A percentile compares a stretch with the other conserved stretches of the same genome.
These are phyloP conservation scores for Anadara kagoshimensis DNA, from an alignment of 1,140 invertebrate species.

Conservation along the genomic window DNA sequence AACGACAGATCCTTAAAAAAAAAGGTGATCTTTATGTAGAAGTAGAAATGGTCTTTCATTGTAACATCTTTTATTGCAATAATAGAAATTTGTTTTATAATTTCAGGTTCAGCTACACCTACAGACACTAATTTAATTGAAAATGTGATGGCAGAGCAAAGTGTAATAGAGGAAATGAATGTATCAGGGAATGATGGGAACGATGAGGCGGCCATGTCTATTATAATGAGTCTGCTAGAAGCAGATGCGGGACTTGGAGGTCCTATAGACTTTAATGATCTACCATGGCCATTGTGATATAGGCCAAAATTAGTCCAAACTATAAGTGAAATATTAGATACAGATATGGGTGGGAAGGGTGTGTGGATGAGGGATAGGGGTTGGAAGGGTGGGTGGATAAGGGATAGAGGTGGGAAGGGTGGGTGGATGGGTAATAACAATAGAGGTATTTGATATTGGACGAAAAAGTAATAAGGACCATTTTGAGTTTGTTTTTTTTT, in stretches of 20 bases:
- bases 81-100: not conserved
- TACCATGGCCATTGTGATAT: conserved; percentile 87
- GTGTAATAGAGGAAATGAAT: conserved; percentile 54
- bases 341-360: no score
- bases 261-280: conserved; percentile 89
- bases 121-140: conserved; percentile 49
- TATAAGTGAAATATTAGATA: no score
- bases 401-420: no score
- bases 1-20: no score
- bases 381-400: no score
- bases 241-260: conserved; percentile 85
- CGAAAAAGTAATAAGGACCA: no score
- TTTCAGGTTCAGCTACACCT: not conserved
- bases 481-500: no score
- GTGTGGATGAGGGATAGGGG: no score
- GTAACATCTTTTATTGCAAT: not conserved
- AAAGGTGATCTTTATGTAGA: no score
- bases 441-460: no score
- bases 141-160: conserved; percentile 63
- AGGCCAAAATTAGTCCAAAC: not conserved
- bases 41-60: no score
- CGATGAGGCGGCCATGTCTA: conserved; percentile 92
- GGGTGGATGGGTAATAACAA: no score
- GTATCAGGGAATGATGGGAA: conserved; percentile 80
- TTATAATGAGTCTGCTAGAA: conserved; percentile 93